These are phyloP conservation scores for Lordiphosa stackelbergi DNA, from an alignment of 1,140 invertebrate species.

Conservation along the genomic window DNA sequence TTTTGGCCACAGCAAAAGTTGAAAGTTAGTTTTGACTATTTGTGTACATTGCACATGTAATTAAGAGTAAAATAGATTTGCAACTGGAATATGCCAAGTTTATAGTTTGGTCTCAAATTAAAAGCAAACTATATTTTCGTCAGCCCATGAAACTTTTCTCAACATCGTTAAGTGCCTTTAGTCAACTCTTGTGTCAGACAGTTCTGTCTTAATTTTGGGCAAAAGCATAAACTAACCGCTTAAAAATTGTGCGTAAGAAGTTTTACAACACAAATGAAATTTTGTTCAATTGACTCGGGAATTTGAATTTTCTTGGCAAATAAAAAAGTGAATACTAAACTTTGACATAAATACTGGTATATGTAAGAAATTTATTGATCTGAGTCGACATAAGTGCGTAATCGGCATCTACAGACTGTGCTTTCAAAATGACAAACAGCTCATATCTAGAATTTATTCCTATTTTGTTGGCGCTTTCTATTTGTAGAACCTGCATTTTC, in stretches of 20 bases:
- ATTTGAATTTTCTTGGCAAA: no score
- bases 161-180: constrained; percentile 1
- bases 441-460: no score
- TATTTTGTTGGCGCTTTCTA: no score
- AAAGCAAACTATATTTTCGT: constrained; percentile 5
- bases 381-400: not conserved
- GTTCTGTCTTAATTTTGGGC: constrained; percentile 8
- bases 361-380: not conserved
- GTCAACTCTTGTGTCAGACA: not conserved
- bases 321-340: no score
- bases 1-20: not conserved
- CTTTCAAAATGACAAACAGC: no score
- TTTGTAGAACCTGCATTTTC: no score
- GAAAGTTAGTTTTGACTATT: constrained; percentile 5
- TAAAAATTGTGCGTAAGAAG: not conserved
- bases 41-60: constrained; percentile 35
- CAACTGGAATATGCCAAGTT: constrained; percentile 29
- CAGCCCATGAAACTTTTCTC: not conserved
- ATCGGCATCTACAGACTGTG: no score
- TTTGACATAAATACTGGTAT: not conserved
- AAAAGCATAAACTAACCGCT: constrained; percentile 17
- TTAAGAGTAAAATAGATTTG: constrained; percentile 44
- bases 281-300: no score
- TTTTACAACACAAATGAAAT: constrained; percentile 2
- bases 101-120: constrained; percentile 30